Evolutionary conservation across 2,797 vertebrate genomes (phyloP), one percentile per base, ranked within the genome.

Genomic region (Acanthurus leucopareius): DNA sequence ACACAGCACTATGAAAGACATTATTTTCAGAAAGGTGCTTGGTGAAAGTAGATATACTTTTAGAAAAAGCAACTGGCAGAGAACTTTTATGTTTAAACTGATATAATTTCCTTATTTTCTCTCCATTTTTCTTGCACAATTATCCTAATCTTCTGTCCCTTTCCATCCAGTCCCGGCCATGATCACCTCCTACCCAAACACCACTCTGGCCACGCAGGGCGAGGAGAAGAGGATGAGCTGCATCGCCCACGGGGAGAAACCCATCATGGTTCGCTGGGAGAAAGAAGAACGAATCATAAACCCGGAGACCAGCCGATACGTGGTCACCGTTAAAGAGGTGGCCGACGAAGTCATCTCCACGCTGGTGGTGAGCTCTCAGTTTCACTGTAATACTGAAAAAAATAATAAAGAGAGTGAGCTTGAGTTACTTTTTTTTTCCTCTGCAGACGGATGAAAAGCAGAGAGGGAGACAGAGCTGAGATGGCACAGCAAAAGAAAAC

Each of bases 181-280:
- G 97, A 99, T 99, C 92, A 99, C 97, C 0, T 99, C 98, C 47
- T 99, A 99, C 84, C 98, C 98, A 22, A 99, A 99, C 91, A 99
- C 97, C 59, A 99, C 98, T 3, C 93, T 99, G 92, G 98, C 98
- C 71, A 99, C 98, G 0, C 97, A 99, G 93, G 98, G 98, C 4
- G 97, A 99, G 59, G 98, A 98, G 95, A 99, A 99, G 77, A 97
- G 95, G 85, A 97, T 99, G 97, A 99, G 97, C 91, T 99, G 98
- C 88, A 97, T 96, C 0, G 98, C 98, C 7, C 98, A 99, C 0
- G 98, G 98, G 0, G 98, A 99, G 92, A 99, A 98, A 83, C 98
- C 98, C 93, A 99, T 99, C 91, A 99, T 99, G 69, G 98, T 99
- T 71, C 98, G 98, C 92, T 99, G 98, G 98, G 98, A 99, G 91